Conservation (phyloP, 2,888 invertebrate genomes). For the Listrodromus nycthemerus region DNA sequence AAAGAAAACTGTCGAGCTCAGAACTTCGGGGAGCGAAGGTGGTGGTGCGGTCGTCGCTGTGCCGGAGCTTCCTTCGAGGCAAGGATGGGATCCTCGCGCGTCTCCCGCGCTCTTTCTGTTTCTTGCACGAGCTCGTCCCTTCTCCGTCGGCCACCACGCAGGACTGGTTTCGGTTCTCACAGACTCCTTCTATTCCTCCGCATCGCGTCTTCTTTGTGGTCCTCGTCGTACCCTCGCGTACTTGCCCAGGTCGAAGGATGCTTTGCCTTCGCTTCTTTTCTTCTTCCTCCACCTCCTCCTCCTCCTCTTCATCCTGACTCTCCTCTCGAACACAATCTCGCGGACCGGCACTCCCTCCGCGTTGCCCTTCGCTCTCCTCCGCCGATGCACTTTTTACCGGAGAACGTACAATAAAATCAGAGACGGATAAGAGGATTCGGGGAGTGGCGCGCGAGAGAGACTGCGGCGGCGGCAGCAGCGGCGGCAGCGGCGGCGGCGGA, state of each 20-base stretch:
- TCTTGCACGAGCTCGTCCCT: slow-evolving; percentile 24
- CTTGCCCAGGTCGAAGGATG: slow-evolving; percentile 46
- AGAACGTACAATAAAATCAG: slow-evolving; percentile 64
- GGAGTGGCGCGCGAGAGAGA: slow-evolving; percentile 42
- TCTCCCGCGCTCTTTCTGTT: slow-evolving; percentile 31
- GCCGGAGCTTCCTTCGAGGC: slow-evolving; percentile 51
- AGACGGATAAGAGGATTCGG: slow-evolving; percentile 69
- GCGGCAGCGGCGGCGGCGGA: slow-evolving; percentile 48
- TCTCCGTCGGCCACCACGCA: slow-evolving; percentile 58
- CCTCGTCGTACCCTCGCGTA: slow-evolving; percentile 44
- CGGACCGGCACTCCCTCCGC: slow-evolving; percentile 30
- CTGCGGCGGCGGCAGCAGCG: slow-evolving; percentile 44
- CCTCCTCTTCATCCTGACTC: slow-evolving; percentile 33
- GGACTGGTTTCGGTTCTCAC: slow-evolving; percentile 75
- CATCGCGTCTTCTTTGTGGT: slow-evolving; percentile 46
- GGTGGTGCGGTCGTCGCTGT: slow-evolving; percentile 31
- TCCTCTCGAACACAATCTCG: slow-evolving; percentile 24
- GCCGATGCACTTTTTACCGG: slow-evolving; percentile 10
- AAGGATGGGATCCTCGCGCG: slow-evolving; percentile 57
- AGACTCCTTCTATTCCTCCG: slow-evolving; percentile 63
- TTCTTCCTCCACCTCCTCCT: slow-evolving; percentile 27
- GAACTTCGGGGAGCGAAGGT: slow-evolving; percentile 63
- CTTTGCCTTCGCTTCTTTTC: slow-evolving; percentile 45
- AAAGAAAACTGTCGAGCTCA: slow-evolving; percentile 72
- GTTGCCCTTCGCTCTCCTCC: slow-evolving; percentile 30